Evolutionary conservation across 2,113 vertebrate species (phyloP), one percentile per base, ranked within the genome.

Genomic region (Sporophila hypoxantha): DNA sequence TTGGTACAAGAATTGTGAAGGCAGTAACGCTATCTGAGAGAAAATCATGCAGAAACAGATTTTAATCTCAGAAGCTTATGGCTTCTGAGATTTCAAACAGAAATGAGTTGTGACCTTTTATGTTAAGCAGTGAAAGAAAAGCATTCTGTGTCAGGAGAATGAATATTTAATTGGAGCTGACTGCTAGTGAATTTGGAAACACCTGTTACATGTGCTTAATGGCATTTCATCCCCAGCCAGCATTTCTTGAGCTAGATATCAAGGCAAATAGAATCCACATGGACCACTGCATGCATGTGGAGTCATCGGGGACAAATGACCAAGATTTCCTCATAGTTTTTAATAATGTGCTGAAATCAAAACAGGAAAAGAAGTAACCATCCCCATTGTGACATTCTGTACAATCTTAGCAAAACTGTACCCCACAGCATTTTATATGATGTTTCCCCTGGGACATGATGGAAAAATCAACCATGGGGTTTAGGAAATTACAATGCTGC

Each of bases 71-170:
- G 65, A 80, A 87, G 21, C 42, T 82, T 37, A 34, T 3, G 13
- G 56, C 62, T 89, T 92, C 57, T 66, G 62, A 78, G 75, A 56
- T 61, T 75, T 77, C 78, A 82, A 87, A 85, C 41, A 81, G 67
- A 84, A 93, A 85, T 82, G 42, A 65, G n/a, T 65, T 87, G 46
- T 91, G 87, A 88, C 69, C 80, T 92, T 91, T 85, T 74, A 41
- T 44, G 26, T 85, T 85, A 70, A 82, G 37, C 49, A 61, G 60
- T 41, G 37, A 65, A 87, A 76, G 64, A 86, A 87, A 5, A 85
- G 49, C n/a, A 52, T 42, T 78, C 36, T 59, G 26, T 49, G 62
- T 89, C 55, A 95, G 83, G 20, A 82, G 60, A 88, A 87, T 68
- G 22, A 88, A 76, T 76, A 83, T 78, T 91, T 93, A 93, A 91